A percentile compares a stretch with the other conserved stretches of the same genome.
These are phyloP conservation scores for Psittacula derbiana DNA, from an alignment of 2,797 vertebrate species.

Conservation along the genomic window DNA sequence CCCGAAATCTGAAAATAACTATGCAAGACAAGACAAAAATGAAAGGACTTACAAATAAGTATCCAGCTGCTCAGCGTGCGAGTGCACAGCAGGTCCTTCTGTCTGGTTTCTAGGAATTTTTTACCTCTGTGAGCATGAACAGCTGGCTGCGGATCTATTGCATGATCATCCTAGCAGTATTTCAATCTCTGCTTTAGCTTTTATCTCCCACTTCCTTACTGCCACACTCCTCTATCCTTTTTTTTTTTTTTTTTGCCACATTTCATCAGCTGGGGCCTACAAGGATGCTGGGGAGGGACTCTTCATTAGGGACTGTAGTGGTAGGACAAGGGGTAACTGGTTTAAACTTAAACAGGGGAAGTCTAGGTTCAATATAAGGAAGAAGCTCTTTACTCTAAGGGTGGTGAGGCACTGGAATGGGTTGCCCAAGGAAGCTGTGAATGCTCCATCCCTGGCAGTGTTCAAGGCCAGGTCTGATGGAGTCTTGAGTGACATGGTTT, in stretches of 20 bases:
- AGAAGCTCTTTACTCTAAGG: neutral
- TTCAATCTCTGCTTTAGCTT: neutral
- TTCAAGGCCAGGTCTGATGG: neutral
- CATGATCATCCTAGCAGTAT: neutral
- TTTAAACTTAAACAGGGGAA: neutral
- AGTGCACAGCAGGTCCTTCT: neutral
- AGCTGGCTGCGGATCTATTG: neutral
- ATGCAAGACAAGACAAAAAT: neutral
- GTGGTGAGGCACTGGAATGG: neutral
- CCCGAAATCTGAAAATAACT: neutral
- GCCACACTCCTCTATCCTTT: neutral
- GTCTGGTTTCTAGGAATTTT: neutral
- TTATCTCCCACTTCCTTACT: neutral
- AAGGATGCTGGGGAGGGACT: neutral
- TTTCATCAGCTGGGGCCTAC: neutral
- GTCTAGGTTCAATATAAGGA: neutral
- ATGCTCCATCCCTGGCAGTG: neutral
- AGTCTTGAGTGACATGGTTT: neutral
- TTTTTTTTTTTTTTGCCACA: neutral
- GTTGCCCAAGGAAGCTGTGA: neutral
- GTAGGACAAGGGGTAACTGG: neutral
- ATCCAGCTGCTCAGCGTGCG: rapidly evolving
- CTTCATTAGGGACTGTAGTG: neutral
- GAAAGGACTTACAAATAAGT: neutral
- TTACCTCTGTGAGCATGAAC: neutral